These are phyloP conservation scores for Orthosia gracilis DNA, from an alignment of 2,888 invertebrate genomes.

Conservation along the genomic window DNA sequence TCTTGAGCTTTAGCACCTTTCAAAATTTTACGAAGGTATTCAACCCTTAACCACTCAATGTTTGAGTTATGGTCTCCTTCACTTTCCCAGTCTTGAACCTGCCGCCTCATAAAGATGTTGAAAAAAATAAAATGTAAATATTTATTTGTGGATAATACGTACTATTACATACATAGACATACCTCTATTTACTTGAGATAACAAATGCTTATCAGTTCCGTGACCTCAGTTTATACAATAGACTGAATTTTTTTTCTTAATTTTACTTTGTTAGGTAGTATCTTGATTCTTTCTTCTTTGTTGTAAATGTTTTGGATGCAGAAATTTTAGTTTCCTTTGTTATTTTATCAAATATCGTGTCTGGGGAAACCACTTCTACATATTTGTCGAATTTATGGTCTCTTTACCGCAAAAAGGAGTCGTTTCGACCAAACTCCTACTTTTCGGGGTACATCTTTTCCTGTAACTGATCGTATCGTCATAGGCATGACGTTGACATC, in stretches of 20 bases:
- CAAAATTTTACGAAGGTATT: not conserved
- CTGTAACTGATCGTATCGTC: too few species aligned
- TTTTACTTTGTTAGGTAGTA: not conserved
- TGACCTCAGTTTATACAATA: constrained; percentile 26
- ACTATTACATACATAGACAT: not conserved
- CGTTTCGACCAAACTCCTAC: too few species aligned
- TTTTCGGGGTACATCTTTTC: too few species aligned
- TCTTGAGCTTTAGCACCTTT: not conserved
- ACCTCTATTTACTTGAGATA: constrained; percentile 23
- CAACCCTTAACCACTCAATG: not conserved
- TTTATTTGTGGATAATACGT: not conserved
- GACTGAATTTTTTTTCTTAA: constrained; percentile 9
- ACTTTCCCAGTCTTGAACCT: not conserved
- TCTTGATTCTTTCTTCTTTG: not conserved
- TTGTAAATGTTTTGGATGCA: not conserved
- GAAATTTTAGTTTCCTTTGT: not conserved
- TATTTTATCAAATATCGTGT: not conserved
- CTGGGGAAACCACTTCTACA: constrained; percentile 2
- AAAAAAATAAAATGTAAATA: constrained; percentile 8
- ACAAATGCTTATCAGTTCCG: constrained; percentile 33
- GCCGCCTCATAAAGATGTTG: not conserved
- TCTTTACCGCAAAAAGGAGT: too few species aligned
- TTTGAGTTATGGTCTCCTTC: too few species aligned
- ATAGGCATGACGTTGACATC: too few species aligned
- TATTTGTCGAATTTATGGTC: constrained; percentile 5